Evolutionary conservation across 2,797 vertebrate genomes (phyloP).

Genomic region (Bucorvus abyssinicus): DNA sequence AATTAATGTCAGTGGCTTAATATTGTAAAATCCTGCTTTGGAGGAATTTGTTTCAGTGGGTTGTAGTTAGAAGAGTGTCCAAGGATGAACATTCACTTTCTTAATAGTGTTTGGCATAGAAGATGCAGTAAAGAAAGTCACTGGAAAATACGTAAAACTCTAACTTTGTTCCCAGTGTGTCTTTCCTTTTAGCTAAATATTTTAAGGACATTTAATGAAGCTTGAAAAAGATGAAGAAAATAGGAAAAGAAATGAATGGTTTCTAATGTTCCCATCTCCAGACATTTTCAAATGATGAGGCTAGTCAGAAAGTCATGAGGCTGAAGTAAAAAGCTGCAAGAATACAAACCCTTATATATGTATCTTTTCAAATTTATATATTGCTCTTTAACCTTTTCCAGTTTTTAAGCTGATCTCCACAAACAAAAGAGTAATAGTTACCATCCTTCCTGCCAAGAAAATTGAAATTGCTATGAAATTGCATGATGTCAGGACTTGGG

Average conservation of each 20-base stretch:
- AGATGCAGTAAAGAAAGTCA: not conserved
- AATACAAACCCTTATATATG: not conserved
- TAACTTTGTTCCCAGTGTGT: not conserved
- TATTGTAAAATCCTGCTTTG: not conserved
- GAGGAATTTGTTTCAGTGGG: not conserved
- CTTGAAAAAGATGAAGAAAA: not conserved
- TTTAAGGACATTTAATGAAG: not conserved
- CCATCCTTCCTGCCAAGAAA: not conserved
- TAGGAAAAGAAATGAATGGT: not conserved
- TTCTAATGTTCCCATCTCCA: not conserved
- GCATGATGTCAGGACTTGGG: not conserved
- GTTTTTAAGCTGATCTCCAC: not conserved
- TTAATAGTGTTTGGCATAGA: not conserved
- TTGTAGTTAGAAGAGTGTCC: not conserved
- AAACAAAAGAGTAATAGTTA: not conserved
- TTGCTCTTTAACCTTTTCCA: not conserved
- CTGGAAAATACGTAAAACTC: not conserved
- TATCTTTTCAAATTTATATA: not conserved
- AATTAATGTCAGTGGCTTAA: not conserved
- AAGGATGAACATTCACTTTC: not conserved
- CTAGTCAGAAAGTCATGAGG: not conserved
- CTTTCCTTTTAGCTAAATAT: not conserved
- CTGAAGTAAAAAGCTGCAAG: not conserved
- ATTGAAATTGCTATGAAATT: not conserved
- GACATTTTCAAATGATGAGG: not conserved